phyloP scores from a whole-genome alignment of 2,113 vertebrate genomes.

The Gasterosteus aculeatus region DNA sequence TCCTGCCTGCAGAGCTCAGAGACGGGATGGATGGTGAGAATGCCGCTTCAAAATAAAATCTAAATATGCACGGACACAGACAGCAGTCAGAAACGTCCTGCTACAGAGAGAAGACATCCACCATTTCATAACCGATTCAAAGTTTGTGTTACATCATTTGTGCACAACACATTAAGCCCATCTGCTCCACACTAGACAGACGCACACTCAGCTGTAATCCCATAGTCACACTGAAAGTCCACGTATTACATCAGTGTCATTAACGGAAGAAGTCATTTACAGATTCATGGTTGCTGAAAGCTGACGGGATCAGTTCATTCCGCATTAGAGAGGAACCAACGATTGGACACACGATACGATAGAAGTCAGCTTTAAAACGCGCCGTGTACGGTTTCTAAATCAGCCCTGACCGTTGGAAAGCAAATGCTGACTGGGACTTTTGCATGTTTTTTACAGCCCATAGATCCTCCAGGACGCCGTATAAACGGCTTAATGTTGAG shows the following conservation, averaged over 20 bases:
- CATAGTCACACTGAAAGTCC: slow-evolving; percentile 3
- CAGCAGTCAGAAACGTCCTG: too few species aligned
- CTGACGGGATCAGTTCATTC: too few species aligned
- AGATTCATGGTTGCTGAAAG: background rate
- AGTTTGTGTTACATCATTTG: slow-evolving; percentile 29
- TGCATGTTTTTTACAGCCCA: background rate
- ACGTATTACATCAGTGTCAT: background rate
- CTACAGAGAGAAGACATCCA: too few species aligned
- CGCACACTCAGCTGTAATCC: slow-evolving; percentile 18
- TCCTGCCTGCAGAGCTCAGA: background rate
- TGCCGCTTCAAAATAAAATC: too few species aligned
- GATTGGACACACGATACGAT: background rate
- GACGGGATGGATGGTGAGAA: too few species aligned
- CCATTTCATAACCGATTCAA: slow-evolving; percentile 29
- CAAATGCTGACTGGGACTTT: background rate
- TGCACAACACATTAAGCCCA: slow-evolving; percentile 30
- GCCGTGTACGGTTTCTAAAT: background rate
- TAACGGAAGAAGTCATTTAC: background rate
- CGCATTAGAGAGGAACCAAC: background rate
- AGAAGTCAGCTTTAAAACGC: background rate
- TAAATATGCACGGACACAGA: too few species aligned
- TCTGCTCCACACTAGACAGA: slow-evolving; percentile 12
- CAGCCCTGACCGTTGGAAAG: background rate
- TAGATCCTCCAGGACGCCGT: too few species aligned
- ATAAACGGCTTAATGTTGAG: too few species aligned